Conservation (phyloP, 2,113 vertebrate genomes). For the Ceyx melanurus region DNA sequence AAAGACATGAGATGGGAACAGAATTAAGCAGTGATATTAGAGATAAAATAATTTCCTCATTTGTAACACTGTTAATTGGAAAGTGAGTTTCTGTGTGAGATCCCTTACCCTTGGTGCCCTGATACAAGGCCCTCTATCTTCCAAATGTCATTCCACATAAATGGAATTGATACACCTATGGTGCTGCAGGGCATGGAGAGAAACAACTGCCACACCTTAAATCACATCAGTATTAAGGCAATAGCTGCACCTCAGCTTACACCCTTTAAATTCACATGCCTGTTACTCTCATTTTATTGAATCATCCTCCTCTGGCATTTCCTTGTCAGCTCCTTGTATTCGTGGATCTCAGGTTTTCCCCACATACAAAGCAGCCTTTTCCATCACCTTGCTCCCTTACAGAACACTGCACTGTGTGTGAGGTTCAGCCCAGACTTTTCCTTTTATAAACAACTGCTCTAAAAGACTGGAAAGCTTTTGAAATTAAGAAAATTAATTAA, state of each 20-base stretch:
- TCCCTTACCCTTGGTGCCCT: neutral
- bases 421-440: neutral
- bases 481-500: neutral
- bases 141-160: neutral
- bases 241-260: neutral
- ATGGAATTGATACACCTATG: neutral
- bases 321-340: neutral
- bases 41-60: neutral
- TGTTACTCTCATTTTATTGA: neutral
- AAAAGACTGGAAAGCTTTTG: neutral
- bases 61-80: neutral
- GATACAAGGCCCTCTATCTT: neutral
- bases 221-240: neutral
- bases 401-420: neutral
- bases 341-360: neutral
- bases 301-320: neutral
- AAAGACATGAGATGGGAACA: neutral
- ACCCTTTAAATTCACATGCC: neutral
- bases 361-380: neutral
- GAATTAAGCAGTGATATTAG: neutral
- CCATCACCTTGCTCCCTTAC: neutral
- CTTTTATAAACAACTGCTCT: neutral
- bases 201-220: neutral
- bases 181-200: neutral
- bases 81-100: neutral